These are phyloP conservation scores for Notechis scutatus DNA, from an alignment of 2,113 vertebrate species.

Conservation along the genomic window DNA sequence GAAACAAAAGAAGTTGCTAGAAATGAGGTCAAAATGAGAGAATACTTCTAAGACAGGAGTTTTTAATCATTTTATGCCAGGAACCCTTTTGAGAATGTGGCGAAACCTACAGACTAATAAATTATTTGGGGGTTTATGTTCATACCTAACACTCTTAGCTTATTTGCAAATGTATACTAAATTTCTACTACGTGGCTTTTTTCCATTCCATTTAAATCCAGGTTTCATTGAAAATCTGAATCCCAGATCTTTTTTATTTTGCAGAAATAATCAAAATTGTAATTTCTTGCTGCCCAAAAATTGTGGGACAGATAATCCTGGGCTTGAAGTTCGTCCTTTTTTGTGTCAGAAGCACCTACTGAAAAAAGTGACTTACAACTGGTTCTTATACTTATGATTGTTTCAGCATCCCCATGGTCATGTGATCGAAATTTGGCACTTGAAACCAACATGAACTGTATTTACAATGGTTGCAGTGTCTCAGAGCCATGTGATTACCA, in stretches of 20 bases:
- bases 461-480: background rate
- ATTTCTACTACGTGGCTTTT: background rate
- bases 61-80: background rate
- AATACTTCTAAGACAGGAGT: background rate
- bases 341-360: background rate
- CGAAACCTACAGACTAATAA: background rate
- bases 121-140: background rate
- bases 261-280: background rate
- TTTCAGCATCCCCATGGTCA: background rate
- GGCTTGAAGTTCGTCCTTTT: background rate
- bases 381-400: background rate
- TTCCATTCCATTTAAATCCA: background rate
- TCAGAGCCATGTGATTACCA: background rate
- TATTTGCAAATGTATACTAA: background rate
- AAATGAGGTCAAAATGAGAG: background rate
- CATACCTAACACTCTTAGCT: background rate
- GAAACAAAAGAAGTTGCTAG: background rate
- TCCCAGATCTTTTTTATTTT: background rate
- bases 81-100: background rate
- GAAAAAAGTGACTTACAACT: background rate
- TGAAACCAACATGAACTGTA: background rate
- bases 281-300: background rate
- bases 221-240: background rate
- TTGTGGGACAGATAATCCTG: background rate
- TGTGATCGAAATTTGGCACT: background rate